phyloP scores from a whole-genome alignment of 2,113 vertebrate genomes.

The Ochotona curzoniae region DNA sequence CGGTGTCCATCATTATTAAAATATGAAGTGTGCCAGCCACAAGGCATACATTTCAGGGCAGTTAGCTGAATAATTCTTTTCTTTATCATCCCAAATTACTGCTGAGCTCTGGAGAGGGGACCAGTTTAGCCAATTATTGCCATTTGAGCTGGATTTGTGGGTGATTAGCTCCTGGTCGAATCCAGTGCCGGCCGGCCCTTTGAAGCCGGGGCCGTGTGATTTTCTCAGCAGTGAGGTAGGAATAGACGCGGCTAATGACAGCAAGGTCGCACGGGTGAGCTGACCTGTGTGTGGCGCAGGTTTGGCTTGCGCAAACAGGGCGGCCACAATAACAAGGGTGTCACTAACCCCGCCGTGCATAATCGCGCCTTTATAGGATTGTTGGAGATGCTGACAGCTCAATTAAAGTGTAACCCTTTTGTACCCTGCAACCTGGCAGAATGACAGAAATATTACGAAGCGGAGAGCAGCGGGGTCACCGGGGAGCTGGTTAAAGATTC shows the following conservation, averaged over 20 bases:
- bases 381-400: slow-evolving; percentile 89
- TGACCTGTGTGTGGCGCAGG: slow-evolving; percentile 86
- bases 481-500: slow-evolving; percentile 81
- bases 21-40: slow-evolving; percentile 91
- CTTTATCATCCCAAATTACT: slow-evolving; percentile 94
- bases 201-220: slow-evolving; percentile 90
- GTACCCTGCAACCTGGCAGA: slow-evolving; percentile 84
- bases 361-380: slow-evolving; percentile 89
- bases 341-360: slow-evolving; percentile 89
- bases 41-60: slow-evolving; percentile 90
- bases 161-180: slow-evolving; percentile 92
- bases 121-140: slow-evolving; percentile 93
- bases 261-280: slow-evolving; percentile 89
- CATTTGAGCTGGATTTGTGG: slow-evolving; percentile 93
- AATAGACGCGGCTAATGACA: slow-evolving; percentile 91
- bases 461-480: slow-evolving; percentile 83
- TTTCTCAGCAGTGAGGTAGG: slow-evolving; percentile 91
- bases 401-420: slow-evolving; percentile 90
- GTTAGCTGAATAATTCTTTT: slow-evolving; percentile 90
- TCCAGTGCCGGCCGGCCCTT: slow-evolving; percentile 89
- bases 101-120: slow-evolving; percentile 92
- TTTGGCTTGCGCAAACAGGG: slow-evolving; percentile 89
- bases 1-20: slow-evolving; percentile 91
- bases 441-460: slow-evolving; percentile 87
- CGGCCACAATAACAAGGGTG: slow-evolving; percentile 90